These are phyloP conservation scores for Ips nitidus DNA, from an alignment of 1,140 invertebrate species.

Conservation along the genomic window DNA sequence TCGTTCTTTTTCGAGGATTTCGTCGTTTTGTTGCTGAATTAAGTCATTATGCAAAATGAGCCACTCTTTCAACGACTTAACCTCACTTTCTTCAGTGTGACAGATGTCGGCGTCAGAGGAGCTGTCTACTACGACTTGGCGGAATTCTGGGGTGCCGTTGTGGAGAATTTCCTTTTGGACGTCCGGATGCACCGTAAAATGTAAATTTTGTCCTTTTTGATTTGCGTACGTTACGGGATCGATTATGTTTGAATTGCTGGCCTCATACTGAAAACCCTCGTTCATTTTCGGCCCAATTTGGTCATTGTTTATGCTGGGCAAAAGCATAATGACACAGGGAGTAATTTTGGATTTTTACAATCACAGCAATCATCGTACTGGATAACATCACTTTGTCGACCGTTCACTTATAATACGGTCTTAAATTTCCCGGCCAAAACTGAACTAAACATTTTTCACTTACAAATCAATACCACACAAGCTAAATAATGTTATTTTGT, in stretches of 20 bases:
- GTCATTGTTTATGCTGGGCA: slow-evolving; percentile 47
- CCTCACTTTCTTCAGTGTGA: slow-evolving; percentile 58
- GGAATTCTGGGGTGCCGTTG: background rate
- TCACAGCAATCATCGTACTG: too few relatives aligned
- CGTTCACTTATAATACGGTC: too few relatives aligned
- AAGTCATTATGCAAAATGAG: slow-evolving; percentile 70
- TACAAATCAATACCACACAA: too few relatives aligned
- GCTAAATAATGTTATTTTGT: too few relatives aligned
- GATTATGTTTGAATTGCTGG: slow-evolving; percentile 48
- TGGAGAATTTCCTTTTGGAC: background rate
- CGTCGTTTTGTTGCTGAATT: slow-evolving; percentile 73
- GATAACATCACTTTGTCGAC: too few relatives aligned
- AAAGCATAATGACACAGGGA: slow-evolving; percentile 30
- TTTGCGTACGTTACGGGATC: slow-evolving; percentile 42
- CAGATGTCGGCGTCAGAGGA: slow-evolving; percentile 50
- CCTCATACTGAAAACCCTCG: slow-evolving; percentile 50
- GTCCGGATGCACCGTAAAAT: background rate
- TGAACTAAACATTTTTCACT: too few relatives aligned
- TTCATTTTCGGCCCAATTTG: slow-evolving; percentile 52
- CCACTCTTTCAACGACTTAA: slow-evolving; percentile 66
- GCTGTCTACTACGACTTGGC: slow-evolving; percentile 25
- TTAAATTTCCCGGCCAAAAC: too few relatives aligned
- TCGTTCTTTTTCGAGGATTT: slow-evolving; percentile 68
- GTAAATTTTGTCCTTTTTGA: slow-evolving; percentile 37
- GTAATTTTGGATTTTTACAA: background rate